Conservation (phyloP, 2,113 vertebrate genomes). For the Tiliqua scincoides region DNA sequence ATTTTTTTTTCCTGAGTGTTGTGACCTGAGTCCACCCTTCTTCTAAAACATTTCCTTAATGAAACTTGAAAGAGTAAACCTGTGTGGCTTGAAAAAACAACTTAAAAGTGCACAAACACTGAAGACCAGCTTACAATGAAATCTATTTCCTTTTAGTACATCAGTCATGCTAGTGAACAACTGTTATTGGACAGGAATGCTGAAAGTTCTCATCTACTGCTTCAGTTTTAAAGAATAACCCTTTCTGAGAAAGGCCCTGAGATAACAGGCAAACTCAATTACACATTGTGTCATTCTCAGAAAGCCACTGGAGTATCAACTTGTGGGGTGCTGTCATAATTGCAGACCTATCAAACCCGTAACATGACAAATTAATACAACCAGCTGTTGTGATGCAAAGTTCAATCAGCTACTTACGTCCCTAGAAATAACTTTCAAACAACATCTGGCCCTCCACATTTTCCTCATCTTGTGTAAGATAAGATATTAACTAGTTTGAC, state of each 20-base stretch:
- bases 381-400: constrained; percentile 32
- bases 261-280: constrained; percentile 26
- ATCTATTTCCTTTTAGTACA: neutral
- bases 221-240: constrained; percentile 7
- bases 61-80: neutral
- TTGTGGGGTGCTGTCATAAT: constrained; percentile 34
- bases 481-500: neutral
- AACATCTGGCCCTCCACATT: neutral
- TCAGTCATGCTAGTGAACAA: neutral
- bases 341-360: constrained; percentile 30
- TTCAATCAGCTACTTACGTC: constrained; percentile 34
- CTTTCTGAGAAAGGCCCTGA: constrained; percentile 5
- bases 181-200: neutral
- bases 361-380: constrained; percentile 29
- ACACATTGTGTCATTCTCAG: constrained; percentile 7
- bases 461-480: constrained; percentile 22
- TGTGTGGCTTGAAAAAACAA: neutral
- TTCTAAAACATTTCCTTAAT: neutral
- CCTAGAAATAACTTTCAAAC: constrained; percentile 40
- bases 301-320: neutral
- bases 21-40: too few species aligned
- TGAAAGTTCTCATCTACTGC: constrained; percentile 7
- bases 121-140: neutral
- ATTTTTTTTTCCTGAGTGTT: too few species aligned
- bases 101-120: neutral